Evolutionary conservation across 2,113 vertebrate species (phyloP).

Genomic region (Macrotis lagotis): DNA sequence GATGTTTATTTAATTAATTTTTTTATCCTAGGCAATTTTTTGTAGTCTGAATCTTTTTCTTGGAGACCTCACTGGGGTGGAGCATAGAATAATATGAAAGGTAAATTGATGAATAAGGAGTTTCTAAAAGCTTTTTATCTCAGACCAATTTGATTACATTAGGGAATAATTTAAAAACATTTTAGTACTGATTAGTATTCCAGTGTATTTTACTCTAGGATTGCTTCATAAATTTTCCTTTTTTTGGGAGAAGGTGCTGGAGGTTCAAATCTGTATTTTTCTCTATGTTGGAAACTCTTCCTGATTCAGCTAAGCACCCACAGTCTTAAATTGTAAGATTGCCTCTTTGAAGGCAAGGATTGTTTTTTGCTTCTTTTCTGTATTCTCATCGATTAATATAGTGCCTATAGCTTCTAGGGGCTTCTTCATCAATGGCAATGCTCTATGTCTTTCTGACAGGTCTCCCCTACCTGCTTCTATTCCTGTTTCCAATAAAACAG

Average conservation of each 20-base stretch:
- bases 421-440: not conserved
- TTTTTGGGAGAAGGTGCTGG: not conserved
- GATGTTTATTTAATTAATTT: slow-evolving; percentile 10
- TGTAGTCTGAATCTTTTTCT: not conserved
- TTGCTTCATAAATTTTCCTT: not conserved
- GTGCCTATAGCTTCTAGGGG: not conserved
- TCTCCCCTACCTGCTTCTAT: not conserved
- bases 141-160: not conserved
- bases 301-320: not conserved
- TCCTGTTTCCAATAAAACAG: too few species aligned
- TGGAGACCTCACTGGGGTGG: not conserved
- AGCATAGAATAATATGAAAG: slow-evolving; percentile 19
- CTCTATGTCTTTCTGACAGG: not conserved
- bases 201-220: not conserved
- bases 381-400: not conserved
- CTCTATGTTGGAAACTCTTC: not conserved
- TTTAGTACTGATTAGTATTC: too few species aligned
- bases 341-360: not conserved
- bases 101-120: slow-evolving; percentile 7
- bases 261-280: not conserved
- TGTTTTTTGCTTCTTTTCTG: not conserved
- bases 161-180: too few species aligned
- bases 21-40: slow-evolving; percentile 24
- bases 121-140: not conserved
- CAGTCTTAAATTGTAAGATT: not conserved